Evolutionary conservation across 1,140 invertebrate species (phyloP), one percentile per base, ranked within the genome.

Genomic region (Calliphora vicina): DNA sequence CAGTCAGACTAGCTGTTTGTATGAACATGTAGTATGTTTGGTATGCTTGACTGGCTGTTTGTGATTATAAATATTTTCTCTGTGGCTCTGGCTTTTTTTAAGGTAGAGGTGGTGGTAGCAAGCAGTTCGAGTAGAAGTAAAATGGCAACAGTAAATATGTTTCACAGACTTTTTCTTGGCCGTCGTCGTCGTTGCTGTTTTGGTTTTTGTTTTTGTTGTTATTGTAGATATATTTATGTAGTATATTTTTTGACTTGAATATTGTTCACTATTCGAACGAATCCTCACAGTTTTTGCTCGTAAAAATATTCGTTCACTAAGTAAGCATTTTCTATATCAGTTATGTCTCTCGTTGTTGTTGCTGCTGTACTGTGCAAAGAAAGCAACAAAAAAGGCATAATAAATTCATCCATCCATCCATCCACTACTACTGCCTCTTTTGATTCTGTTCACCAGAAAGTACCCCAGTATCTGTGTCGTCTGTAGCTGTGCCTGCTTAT

Each of bases 301-400:
- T 35, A 35, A 35, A n/a, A n/a, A 35, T 35, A 35, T 35, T 35
- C 35, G 35, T 35, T 35, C 35, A 35, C 35, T 35, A 50, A n/a
- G 61, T 67, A 67, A 67, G 61, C 61, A 67, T 67, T 67, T 67
- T 57, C 50, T 67, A 67, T 67, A 23, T 25, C 61, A 67, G 61
- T 23, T 23, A n/a, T 57, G 50, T 57, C n/a, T 57, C 50, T 57
- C 61, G 5, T 67, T 67, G 20, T 67, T 50, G 20, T 67, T 23
- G 61, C 25, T 17, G 12, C 45, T 50, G n/a, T 67, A 10, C n/a
- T 67, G 61, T 67, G 23, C n/a, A 23, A n/a, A 67, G 20, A 67
- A 67, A 67, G 61, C n/a, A 57, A 35, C 15, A 57, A 57, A 17
- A n/a, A 57, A 57, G 50, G 50, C 20, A 67, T 67, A 67, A 67